These are phyloP conservation scores for Candoia aspera DNA, from an alignment of 2,113 vertebrate genomes.

Conservation along the genomic window DNA sequence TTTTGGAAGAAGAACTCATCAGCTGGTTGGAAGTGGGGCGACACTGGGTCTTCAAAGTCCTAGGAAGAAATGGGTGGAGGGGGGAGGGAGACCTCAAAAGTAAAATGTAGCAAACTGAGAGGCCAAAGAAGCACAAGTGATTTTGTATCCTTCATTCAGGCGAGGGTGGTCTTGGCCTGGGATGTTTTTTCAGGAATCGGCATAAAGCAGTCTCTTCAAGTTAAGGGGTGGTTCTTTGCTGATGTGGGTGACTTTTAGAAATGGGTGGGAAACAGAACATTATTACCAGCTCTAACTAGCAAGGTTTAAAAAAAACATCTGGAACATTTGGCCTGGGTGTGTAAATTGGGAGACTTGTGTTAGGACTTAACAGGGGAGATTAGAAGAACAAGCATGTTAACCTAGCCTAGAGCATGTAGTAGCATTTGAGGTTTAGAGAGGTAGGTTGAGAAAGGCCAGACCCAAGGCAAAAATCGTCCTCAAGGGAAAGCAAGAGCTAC, in stretches of 20 bases:
- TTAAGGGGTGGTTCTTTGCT: background rate
- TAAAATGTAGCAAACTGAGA: background rate
- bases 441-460: background rate
- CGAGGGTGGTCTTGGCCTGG: background rate
- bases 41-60: background rate
- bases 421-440: slow-evolving; percentile 4
- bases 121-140: slow-evolving; percentile 24
- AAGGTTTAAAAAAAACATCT: background rate
- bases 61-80: background rate
- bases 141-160: background rate
- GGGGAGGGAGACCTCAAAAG: background rate
- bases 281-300: background rate
- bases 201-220: background rate
- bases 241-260: background rate
- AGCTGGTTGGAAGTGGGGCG: background rate
- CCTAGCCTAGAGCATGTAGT: slow-evolving; percentile 6
- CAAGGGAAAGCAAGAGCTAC: background rate
- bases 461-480: background rate
- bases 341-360: background rate
- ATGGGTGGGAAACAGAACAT: background rate
- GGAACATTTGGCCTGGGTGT: background rate
- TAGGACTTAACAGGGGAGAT: background rate
- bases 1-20: background rate
- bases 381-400: slow-evolving; percentile 11
- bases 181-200: background rate